Evolutionary conservation across 2,113 vertebrate species (phyloP).

Genomic region (Microtus pennsylvanicus): DNA sequence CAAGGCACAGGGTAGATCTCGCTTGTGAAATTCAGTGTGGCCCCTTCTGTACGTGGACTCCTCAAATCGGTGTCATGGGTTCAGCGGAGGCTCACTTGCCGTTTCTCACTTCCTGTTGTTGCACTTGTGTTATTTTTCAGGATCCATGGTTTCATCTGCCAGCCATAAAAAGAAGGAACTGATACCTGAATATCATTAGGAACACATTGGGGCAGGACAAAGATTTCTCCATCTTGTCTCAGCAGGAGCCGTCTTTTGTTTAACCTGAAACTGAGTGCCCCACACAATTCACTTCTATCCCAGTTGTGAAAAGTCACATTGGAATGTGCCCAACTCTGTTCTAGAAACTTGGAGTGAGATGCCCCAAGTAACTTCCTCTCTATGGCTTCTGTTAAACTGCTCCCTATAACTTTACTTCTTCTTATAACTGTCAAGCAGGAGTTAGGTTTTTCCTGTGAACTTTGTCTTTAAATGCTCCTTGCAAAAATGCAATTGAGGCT

Average conservation of each 20-base stretch:
- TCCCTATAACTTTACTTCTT: background rate
- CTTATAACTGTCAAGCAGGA: background rate
- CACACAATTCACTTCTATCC: background rate
- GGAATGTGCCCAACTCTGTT: background rate
- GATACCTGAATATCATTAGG: background rate
- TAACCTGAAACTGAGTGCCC: background rate
- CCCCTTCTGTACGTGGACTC: background rate
- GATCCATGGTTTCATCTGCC: background rate
- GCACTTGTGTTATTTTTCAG: background rate
- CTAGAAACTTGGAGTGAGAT: background rate
- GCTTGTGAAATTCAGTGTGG: background rate
- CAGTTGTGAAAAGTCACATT: background rate
- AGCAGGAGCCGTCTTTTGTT: background rate
- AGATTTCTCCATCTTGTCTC: background rate
- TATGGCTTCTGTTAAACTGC: background rate
- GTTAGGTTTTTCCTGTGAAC: background rate
- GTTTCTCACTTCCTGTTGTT: background rate
- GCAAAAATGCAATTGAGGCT: background rate
- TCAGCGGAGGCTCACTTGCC: background rate
- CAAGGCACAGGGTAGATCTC: background rate
- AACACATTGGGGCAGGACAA: background rate
- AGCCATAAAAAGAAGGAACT: background rate
- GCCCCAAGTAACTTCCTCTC: background rate
- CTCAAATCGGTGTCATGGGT: background rate
- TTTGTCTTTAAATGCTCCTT: background rate